Conservation (phyloP, 2,797 vertebrate species). For the Enteromius trimaculatus region DNA sequence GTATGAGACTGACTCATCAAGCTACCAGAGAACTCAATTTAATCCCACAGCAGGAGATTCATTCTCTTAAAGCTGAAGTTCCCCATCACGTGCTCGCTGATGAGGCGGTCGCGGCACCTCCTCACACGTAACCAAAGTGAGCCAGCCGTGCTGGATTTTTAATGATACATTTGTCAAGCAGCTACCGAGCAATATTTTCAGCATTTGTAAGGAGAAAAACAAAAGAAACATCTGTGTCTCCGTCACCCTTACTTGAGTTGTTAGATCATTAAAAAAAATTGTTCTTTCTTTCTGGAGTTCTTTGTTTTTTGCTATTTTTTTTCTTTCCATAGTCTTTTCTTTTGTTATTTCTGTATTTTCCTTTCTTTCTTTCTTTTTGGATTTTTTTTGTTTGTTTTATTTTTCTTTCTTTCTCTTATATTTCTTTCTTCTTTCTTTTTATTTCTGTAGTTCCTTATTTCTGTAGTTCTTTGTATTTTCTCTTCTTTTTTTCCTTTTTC, state of each 20-base stretch:
- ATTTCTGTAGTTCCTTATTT: background rate
- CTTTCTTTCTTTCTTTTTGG: too few relatives aligned
- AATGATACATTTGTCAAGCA: constrained; percentile 21
- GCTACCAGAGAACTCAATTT: constrained; percentile 48
- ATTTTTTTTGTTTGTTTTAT: background rate
- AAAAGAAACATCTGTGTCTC: constrained; percentile 28
- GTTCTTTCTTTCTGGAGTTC: background rate
- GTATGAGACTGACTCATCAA: constrained; percentile 52
- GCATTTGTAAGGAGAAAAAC: constrained; percentile 16
- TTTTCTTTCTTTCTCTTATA: too few relatives aligned
- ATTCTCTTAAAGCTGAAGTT: constrained; percentile 42
- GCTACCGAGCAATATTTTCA: background rate
- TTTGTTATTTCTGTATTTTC: too few relatives aligned
- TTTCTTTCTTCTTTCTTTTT: too few relatives aligned
- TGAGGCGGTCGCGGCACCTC: background rate
- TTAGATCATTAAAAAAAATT: background rate
- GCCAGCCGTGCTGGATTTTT: constrained; percentile 28
- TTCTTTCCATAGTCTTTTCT: background rate
- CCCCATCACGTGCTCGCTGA: constrained; percentile 14
- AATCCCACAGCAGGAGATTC: constrained; percentile 48
- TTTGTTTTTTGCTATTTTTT: too few relatives aligned
- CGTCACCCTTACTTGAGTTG: constrained; percentile 24
- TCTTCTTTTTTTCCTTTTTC: background rate
- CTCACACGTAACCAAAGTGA: background rate
- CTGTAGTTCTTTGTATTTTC: background rate